Evolutionary conservation across 92 coral and sea anemone species (phyloP).

Genomic region (Phenganax subtilis): DNA sequence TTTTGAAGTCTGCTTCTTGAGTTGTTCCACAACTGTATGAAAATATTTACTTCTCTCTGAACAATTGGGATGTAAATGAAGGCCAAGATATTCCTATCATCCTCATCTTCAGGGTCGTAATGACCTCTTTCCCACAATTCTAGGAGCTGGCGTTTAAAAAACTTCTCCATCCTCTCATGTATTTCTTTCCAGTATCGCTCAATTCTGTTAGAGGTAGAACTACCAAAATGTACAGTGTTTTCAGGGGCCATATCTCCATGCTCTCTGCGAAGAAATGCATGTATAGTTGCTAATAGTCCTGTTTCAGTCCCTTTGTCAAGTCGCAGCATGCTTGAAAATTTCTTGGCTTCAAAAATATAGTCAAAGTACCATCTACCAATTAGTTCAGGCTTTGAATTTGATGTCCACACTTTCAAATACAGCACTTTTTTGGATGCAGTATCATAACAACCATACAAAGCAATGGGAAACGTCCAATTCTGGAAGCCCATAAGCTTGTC

Average conservation of each 20-base stretch:
- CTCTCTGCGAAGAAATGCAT: not conserved
- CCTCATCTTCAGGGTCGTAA: conserved; percentile 12
- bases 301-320: conserved; percentile 14
- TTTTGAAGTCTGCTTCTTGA: conserved; percentile 19
- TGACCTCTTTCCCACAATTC: not conserved
- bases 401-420: conserved; percentile 22
- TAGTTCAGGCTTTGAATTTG: conserved; percentile 6
- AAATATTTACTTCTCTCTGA: conserved; percentile 8
- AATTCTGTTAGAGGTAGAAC: conserved; percentile 20
- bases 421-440: conserved; percentile 19
- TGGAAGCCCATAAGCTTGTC: conserved; percentile 26
- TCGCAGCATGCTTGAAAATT: conserved; percentile 1
- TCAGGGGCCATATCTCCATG: conserved; percentile 33
- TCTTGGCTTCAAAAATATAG: conserved; percentile 1
- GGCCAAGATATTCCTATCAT: conserved; percentile 17
- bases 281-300: not conserved
- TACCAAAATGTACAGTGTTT: conserved; percentile 9
- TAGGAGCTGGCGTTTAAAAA: conserved; percentile 12
- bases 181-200: conserved; percentile 8
- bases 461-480: conserved; percentile 24
- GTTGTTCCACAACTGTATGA: conserved; percentile 18
- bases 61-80: conserved; percentile 9
- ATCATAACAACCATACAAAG: conserved; percentile 22
- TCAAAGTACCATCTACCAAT: conserved; percentile 23
- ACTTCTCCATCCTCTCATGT: conserved; percentile 8